Conservation (phyloP, 2,797 vertebrate species). For the Somateria mollissima region DNA sequence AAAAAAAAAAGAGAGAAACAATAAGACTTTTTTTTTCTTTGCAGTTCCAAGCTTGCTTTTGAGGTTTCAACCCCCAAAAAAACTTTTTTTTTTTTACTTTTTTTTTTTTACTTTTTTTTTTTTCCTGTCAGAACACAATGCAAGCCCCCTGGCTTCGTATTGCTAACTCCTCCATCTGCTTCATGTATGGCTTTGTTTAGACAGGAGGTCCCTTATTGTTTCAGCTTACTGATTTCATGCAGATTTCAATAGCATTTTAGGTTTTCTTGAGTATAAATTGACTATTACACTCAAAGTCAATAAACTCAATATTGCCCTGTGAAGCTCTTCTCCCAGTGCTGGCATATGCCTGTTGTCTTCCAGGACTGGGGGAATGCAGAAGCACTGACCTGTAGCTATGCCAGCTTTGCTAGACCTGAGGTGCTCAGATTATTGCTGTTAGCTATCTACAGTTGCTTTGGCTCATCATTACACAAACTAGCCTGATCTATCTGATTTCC, state of each 20-base stretch:
- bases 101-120: too few relatives aligned
- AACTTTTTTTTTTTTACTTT: neutral
- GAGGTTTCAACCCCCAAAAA: neutral
- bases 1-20: neutral
- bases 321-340: neutral
- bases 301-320: neutral
- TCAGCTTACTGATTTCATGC: neutral
- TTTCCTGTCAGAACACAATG: neutral
- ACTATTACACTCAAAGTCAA: neutral
- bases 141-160: neutral
- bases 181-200: neutral
- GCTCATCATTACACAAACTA: neutral
- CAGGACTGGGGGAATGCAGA: neutral
- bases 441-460: neutral
- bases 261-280: neutral
- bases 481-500: neutral
- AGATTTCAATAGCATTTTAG: neutral
- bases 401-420: neutral
- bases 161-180: neutral
- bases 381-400: neutral
- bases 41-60: neutral
- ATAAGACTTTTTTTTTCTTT: neutral
- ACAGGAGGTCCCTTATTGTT: neutral
- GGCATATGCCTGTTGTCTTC: neutral
- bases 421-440: neutral